Evolutionary conservation across 2,113 vertebrate genomes (phyloP), one percentile per base, ranked within the genome.

Genomic region (Actenoides lindsayi): DNA sequence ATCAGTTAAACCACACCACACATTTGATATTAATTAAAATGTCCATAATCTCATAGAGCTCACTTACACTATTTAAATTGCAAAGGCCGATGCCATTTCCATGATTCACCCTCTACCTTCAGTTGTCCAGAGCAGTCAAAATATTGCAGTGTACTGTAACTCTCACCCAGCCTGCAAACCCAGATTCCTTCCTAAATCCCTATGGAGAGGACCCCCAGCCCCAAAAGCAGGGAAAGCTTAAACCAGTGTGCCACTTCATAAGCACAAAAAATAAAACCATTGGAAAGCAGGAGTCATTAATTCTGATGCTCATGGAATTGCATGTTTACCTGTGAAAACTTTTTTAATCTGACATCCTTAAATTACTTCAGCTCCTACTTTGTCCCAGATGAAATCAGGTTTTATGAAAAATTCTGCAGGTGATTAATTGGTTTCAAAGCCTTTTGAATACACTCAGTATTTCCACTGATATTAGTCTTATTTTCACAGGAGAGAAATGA

Each of bases 341-440:
- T 96, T 95, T 97, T 91, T 91, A 96, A 96, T 95, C 87, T 94
- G 81, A 92, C 63, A 96, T 85, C 62, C 51, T 70, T 85, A 97
- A 96, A 95, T 96, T 96, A 93, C 92, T 95, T 93, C 81, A 96
- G 94, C 41, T 96, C 84, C 89, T 84, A 84, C 65, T 93, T 94
- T 85, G 59, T 96, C 96, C 94, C 96, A 94, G 10, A 93, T 93
- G 95, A 94, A 92, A 96, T 96, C 74, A 87, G 70, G 41, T 83
- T 93, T 92, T 87, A 89, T 92, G 91, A 96, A 94, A 91, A 96
- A 87, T 79, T 87, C 74, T 91, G 91, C 50, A 94, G 65, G 69
- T 94, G 86, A 96, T 96, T 96, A 96, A 97, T 97, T 97, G 91
- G 74, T 94, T 96, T 94, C 89, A 91, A 95, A 94, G 80, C 83